Base-by-base conservation (phyloP, 2,888 invertebrate genomes). In the Callyntrura sp. region DNA sequence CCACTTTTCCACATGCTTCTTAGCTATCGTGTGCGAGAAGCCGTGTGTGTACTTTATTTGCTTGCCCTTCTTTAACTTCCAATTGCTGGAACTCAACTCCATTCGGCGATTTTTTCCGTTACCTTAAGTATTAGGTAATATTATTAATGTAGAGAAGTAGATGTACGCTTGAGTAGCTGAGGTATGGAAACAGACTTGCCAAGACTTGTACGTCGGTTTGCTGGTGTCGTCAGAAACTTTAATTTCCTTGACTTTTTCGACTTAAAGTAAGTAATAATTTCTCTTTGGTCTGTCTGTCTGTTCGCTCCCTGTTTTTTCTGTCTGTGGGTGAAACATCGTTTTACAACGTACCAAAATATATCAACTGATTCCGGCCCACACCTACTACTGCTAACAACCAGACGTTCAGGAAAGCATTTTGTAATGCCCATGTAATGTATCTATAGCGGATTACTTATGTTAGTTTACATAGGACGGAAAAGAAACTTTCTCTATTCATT, bases 171-270 rank as follows among this genome's bases (percentile, higher is more conserved):
- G 3, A 68, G 68, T 68, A 68, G n/a, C 4, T 60, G n/a, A 48
- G 45, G 73, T 73, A 20, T 48, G 48, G 45, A 70, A 70, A 70
- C 35, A 25, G 65, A n/a, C 65, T 68, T 35, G 62, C n/a, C n/a
- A n/a, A n/a, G n/a, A n/a, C n/a, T n/a, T 62, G 35, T 35, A 6
- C 6, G 35, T 35, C 23, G 68, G 43, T 43, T 35, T 62, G 62
- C 62, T 62, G 28, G 68, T 68, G 43, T 43, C 43, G 73, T 73
- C 73, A 73, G 48, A 73, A 73, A 73, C 73, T 73, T 73, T 73
- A 73, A 73, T 73, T 73, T 48, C 48, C 73, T 23, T 73, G 73
- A 73, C 73, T 73, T 73, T 68, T 8, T 43, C 17, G 43, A 43
- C 43, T 68, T n/a, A 11, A 35, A 68, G 14, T 51, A 51, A 51